Percentiles rank a stretch among this genome's conserved stretches.
phyloP scores from a whole-genome alignment of 2,797 vertebrate species.

The Tragelaphus eurycerus region DNA sequence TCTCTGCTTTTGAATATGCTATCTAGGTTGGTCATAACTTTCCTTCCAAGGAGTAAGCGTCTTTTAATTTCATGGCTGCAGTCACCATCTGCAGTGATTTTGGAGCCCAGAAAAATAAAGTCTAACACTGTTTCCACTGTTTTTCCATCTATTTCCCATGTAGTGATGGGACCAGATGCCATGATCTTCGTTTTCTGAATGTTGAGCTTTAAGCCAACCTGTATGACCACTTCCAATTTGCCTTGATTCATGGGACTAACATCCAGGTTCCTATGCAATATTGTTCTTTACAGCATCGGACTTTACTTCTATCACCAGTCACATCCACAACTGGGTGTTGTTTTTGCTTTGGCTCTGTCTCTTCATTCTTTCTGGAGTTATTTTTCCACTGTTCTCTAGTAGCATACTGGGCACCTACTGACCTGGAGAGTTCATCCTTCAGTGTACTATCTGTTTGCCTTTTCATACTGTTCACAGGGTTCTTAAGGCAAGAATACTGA shows the following conservation, averaged over 20 bases:
- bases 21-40: no score
- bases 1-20: no score
- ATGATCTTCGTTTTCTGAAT: no score
- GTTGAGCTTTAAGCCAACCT: no score
- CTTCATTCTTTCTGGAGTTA: not conserved
- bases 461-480: not conserved
- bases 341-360: not conserved
- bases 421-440: not conserved
- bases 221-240: not conserved
- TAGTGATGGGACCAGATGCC: no score
- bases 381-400: not conserved
- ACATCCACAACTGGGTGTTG: not conserved
- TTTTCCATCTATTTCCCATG: no score
- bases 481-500: not conserved
- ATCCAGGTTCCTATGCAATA: not conserved
- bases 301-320: not conserved
- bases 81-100: no score
- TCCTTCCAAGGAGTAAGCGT: no score
- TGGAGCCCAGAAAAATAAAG: no score
- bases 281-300: not conserved
- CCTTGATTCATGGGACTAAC: not conserved
- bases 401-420: not conserved
- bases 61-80: no score
- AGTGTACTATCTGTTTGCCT: not conserved
- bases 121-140: no score